A percentile compares a stretch with the other conserved stretches of the same genome.
Conservation (phyloP, 2,888 invertebrate species). For the Listrodromus nycthemerus region DNA sequence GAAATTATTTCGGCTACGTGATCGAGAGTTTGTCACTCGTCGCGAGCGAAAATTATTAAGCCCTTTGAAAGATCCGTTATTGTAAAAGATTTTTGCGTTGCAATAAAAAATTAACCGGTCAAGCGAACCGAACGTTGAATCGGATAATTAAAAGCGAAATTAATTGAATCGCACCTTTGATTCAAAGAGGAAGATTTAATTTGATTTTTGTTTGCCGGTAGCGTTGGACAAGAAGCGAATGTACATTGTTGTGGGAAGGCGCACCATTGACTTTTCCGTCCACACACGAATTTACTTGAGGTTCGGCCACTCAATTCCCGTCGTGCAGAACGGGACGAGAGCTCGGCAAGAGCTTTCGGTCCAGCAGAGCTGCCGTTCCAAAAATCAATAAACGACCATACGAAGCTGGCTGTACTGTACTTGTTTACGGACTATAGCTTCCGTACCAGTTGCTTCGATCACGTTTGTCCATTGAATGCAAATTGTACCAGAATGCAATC, state of each 20-base stretch:
- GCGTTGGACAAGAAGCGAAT: not conserved
- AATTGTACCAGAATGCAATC: conserved; percentile 14
- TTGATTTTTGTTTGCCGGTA: no score
- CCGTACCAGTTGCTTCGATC: conserved; percentile 67
- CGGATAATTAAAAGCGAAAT: no score
- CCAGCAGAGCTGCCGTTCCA: conserved; percentile 68
- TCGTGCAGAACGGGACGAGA: conserved; percentile 53
- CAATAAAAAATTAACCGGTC: no score
- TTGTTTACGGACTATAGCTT: conserved; percentile 35
- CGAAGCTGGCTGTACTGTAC: conserved; percentile 59
- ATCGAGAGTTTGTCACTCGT: conserved; percentile 11
- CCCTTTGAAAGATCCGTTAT: no score
- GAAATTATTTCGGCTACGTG: conserved; percentile 14
- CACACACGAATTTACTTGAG: conserved; percentile 75
- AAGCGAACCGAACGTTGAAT: no score
- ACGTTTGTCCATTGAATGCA: conserved; percentile 53
- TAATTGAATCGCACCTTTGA: no score
- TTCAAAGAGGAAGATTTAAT: no score
- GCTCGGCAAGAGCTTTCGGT: conserved; percentile 70
- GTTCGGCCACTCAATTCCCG: conserved; percentile 66
- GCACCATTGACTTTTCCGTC: conserved; percentile 53
- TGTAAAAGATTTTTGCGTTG: no score
- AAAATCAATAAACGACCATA: conserved; percentile 77
- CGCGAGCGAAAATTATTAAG: not conserved
- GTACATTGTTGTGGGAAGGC: not conserved